A percentile compares a stretch with the other conserved stretches of the same genome.
Evolutionary conservation across 92 coral and sea anemone genomes (phyloP).

Genomic region (Siderastrea siderea): DNA sequence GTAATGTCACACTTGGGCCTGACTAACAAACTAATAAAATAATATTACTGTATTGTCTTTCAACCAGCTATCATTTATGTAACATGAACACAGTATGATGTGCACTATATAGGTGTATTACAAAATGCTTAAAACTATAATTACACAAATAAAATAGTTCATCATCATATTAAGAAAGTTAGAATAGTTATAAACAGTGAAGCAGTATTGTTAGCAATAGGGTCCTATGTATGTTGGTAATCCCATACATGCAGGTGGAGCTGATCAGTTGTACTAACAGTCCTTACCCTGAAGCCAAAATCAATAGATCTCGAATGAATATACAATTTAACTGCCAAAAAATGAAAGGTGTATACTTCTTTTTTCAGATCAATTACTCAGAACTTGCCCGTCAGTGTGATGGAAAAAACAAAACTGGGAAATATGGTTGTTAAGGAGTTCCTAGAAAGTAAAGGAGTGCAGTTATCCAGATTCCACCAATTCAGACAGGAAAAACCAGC

Average conservation of each 20-base stretch:
- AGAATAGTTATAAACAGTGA: neutral
- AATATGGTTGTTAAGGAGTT: too few species aligned
- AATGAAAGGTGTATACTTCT: neutral
- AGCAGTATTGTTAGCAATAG: neutral
- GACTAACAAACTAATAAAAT: too few species aligned
- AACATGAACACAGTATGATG: too few species aligned
- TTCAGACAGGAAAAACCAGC: neutral
- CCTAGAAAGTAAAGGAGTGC: too few species aligned
- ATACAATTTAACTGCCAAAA: neutral
- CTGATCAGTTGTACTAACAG: neutral
- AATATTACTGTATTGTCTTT: too few species aligned
- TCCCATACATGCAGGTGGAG: neutral
- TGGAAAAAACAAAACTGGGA: constrained; percentile 30
- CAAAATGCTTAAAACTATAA: neutral
- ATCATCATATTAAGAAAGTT: neutral
- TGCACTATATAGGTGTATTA: too few species aligned
- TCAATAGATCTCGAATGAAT: neutral
- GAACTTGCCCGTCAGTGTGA: neutral
- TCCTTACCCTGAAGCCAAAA: neutral
- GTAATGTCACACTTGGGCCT: too few species aligned
- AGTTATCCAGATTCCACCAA: too few species aligned
- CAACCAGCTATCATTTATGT: too few species aligned
- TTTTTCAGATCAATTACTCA: constrained; percentile 41
- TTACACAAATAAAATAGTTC: neutral
- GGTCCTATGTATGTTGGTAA: neutral